phyloP scores from a whole-genome alignment of 2,888 invertebrate genomes.

The Plemyria rubiginata region DNA sequence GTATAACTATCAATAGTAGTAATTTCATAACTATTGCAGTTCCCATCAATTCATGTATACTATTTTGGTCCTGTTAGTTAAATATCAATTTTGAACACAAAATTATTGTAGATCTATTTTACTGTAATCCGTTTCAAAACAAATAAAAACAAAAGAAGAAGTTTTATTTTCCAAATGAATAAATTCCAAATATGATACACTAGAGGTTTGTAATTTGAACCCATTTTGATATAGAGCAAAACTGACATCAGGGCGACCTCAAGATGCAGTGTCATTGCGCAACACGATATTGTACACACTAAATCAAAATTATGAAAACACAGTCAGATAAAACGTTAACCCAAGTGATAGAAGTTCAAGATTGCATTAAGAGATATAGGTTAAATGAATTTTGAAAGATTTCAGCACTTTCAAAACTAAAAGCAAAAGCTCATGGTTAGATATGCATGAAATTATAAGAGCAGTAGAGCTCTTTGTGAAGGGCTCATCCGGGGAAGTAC shows the following conservation, averaged over 20 bases:
- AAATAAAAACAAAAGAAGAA: not conserved
- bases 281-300: conserved; percentile 41
- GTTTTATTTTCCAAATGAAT: not conserved
- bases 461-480: too few relatives aligned
- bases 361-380: not conserved
- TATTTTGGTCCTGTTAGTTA: too few relatives aligned
- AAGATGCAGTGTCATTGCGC: conserved; percentile 46
- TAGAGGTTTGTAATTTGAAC: conserved; percentile 27
- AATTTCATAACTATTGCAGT: too few relatives aligned
- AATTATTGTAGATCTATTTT: too few relatives aligned
- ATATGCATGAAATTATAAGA: too few relatives aligned
- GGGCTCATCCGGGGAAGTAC: too few relatives aligned
- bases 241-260: conserved; percentile 42
- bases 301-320: conserved; percentile 38
- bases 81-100: too few relatives aligned
- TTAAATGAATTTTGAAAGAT: not conserved
- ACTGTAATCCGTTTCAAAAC: too few relatives aligned
- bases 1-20: too few relatives aligned
- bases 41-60: too few relatives aligned
- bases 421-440: too few relatives aligned
- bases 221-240: conserved; percentile 36
- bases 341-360: not conserved
- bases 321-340: conserved; percentile 48
- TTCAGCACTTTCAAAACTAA: not conserved
- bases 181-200: not conserved